Evolutionary conservation across 2,113 vertebrate genomes (phyloP).

Genomic region (Mirza zaza): DNA sequence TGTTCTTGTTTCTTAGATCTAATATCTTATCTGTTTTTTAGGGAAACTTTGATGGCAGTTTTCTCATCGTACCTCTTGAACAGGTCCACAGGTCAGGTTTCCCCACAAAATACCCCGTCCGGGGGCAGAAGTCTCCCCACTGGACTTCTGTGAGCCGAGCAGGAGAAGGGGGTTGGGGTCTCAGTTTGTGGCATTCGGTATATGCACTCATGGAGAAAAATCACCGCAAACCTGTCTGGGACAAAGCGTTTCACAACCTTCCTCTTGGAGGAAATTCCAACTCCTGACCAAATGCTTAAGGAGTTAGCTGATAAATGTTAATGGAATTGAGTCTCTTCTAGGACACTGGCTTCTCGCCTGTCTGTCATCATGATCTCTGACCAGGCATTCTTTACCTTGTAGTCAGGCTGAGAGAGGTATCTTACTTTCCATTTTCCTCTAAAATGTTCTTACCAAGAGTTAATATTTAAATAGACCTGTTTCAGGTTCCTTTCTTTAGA

Average conservation of each 20-base stretch:
- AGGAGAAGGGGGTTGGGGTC: background rate
- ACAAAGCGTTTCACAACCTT: background rate
- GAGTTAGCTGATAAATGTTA: background rate
- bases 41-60: background rate
- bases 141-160: background rate
- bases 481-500: background rate
- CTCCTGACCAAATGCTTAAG: background rate
- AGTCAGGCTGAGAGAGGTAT: background rate
- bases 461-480: background rate
- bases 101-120: background rate
- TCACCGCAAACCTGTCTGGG: background rate
- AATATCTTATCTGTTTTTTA: background rate
- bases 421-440: background rate
- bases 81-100: background rate
- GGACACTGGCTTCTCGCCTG: background rate
- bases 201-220: background rate
- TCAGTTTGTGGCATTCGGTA: background rate
- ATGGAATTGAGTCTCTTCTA: background rate
- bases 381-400: background rate
- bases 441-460: background rate
- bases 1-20: background rate
- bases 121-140: background rate
- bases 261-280: background rate
- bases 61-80: background rate
- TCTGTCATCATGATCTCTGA: background rate